These are phyloP conservation scores for Globia sparganii DNA, from an alignment of 2,888 invertebrate species.

Conservation along the genomic window DNA sequence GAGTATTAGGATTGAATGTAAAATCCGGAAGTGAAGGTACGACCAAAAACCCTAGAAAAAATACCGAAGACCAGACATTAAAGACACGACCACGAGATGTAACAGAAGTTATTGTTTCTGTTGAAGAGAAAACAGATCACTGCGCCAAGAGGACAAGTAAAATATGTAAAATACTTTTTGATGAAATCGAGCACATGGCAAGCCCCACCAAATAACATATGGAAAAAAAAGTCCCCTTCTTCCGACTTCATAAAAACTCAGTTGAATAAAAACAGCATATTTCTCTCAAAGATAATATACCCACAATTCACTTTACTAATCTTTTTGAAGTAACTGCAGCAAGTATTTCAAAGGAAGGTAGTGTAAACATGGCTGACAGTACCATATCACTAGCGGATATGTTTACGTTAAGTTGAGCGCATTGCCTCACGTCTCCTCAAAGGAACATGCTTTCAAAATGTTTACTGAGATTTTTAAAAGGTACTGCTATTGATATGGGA, in stretches of 20 bases:
- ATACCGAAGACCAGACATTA: background rate
- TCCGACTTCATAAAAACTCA: background rate
- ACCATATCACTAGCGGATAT: constrained; percentile 53
- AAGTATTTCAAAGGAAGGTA: constrained; percentile 51
- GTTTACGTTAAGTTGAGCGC: constrained; percentile 63
- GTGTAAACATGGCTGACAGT: constrained; percentile 57
- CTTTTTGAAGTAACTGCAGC: constrained; percentile 34
- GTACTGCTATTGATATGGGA: constrained; percentile 12
- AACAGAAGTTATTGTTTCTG: background rate
- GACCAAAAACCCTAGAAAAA: background rate
- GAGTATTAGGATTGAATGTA: background rate
- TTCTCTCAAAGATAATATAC: constrained; percentile 9
- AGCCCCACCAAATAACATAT: background rate
- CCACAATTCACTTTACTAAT: constrained; percentile 16
- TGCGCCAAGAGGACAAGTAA: background rate
- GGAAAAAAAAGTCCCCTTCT: background rate
- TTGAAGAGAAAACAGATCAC: background rate
- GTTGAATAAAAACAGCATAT: background rate
- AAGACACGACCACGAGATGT: background rate
- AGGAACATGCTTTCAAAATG: constrained; percentile 39
- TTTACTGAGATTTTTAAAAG: constrained; percentile 37
- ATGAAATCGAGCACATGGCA: background rate
- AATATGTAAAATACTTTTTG: background rate
- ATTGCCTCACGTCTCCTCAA: constrained; percentile 64
- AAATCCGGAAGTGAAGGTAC: background rate